These are phyloP conservation scores for Phaetusa simplex DNA, from an alignment of 2,113 vertebrate genomes.

Conservation along the genomic window DNA sequence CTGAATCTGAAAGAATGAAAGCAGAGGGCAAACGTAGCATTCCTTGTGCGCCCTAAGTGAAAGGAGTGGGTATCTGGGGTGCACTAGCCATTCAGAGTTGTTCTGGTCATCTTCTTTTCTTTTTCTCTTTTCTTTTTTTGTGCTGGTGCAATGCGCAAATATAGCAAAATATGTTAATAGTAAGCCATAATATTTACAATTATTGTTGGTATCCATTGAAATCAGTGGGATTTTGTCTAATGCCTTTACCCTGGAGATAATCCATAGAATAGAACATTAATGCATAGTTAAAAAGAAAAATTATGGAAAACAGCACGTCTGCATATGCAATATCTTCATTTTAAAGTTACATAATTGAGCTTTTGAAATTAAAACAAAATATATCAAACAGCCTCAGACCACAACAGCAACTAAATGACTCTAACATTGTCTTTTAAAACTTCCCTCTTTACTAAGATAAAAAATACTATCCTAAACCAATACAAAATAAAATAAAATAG, in stretches of 20 bases:
- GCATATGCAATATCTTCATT: constrained; percentile 53
- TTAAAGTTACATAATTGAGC: constrained; percentile 58
- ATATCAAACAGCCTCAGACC: constrained; percentile 14
- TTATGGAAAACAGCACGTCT: constrained; percentile 47
- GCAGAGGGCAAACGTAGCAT: background rate
- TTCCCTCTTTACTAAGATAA: background rate
- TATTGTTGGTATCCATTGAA: constrained; percentile 43
- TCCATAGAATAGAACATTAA: constrained; percentile 55
- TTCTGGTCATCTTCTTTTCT: background rate
- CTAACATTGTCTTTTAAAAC: background rate
- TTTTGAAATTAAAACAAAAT: constrained; percentile 44
- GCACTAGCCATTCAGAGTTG: background rate
- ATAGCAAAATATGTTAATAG: constrained; percentile 44
- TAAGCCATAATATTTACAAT: constrained; percentile 47
- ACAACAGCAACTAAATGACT: background rate
- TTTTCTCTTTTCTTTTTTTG: background rate
- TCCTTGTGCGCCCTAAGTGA: background rate
- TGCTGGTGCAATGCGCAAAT: constrained; percentile 52
- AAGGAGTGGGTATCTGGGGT: background rate
- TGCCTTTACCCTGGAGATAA: constrained; percentile 56
- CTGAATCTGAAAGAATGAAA: background rate
- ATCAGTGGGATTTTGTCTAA: constrained; percentile 35
- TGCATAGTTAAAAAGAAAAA: constrained; percentile 35
- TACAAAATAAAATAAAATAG: background rate
- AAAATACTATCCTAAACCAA: background rate